These are phyloP conservation scores for Tenualosa ilisha DNA, from an alignment of 2,797 vertebrate species.

Conservation along the genomic window DNA sequence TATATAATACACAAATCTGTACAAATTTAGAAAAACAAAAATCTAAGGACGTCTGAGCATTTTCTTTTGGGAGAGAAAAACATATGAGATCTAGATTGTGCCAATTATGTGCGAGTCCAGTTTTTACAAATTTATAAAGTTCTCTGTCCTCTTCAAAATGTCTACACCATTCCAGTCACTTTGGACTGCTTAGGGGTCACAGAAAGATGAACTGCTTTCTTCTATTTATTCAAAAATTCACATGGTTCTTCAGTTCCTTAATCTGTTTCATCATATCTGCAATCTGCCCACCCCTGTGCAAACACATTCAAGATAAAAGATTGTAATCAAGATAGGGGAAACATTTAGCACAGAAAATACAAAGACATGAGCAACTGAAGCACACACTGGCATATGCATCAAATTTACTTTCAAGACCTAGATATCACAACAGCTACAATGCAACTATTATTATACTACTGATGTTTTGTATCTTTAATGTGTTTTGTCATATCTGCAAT, in stretches of 20 bases:
- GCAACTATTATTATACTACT: not conserved
- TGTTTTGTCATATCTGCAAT: no score
- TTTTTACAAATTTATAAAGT: not conserved
- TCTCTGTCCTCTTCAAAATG: not conserved
- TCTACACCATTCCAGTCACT: not conserved
- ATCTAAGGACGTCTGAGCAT: not conserved
- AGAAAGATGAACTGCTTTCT: not conserved
- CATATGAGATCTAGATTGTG: not conserved
- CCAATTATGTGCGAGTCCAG: not conserved
- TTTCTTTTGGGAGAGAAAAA: not conserved
- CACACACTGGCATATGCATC: no score
- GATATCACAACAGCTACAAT: no score
- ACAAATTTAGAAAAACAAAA: not conserved
- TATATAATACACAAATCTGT: slow-evolving; percentile 24
- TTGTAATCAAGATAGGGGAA: not conserved
- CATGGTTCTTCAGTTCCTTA: slow-evolving; percentile 89
- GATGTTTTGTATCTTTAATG: not conserved
- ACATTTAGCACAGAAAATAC: not conserved
- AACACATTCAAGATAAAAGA: slow-evolving; percentile 24
- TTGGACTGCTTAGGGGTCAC: not conserved
- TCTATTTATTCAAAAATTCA: slow-evolving; percentile 80
- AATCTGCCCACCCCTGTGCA: slow-evolving; percentile 87
- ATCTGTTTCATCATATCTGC: slow-evolving; percentile 95
- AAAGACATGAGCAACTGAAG: not conserved
- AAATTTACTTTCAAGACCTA: no score